Conservation (phyloP, 2,888 invertebrate genomes). For the Yponomeuta sedellus region DNA sequence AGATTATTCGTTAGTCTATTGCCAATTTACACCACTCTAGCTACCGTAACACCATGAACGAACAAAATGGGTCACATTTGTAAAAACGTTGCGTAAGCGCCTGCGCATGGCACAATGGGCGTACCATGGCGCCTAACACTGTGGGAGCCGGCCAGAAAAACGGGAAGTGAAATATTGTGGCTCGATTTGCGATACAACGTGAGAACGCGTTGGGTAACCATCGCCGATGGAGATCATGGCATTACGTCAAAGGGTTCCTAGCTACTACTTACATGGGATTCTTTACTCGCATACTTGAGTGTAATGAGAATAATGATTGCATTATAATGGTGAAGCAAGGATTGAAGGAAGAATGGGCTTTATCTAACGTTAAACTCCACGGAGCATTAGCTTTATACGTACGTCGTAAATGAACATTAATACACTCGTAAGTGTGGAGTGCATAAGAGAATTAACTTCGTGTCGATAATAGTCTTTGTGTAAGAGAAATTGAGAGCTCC, state of each 20-base stretch:
- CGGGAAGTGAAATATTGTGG: constrained; percentile 8
- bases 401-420: background rate
- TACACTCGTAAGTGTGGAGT: background rate
- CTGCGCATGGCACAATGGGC: background rate
- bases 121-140: background rate
- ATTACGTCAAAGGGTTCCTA: background rate
- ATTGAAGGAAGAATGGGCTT: background rate
- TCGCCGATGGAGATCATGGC: background rate
- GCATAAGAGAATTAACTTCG: too few relatives aligned
- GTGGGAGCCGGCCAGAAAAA: constrained; percentile 7
- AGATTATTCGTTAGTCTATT: background rate
- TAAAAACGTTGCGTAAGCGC: background rate
- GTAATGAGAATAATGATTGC: background rate
- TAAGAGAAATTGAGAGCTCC: too few relatives aligned
- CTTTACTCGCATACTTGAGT: background rate
- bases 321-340: background rate
- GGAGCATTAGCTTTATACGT: background rate
- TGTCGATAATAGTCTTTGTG: too few relatives aligned
- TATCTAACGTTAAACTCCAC: background rate
- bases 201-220: constrained; percentile 4
- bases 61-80: constrained; percentile 4
- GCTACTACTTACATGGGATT: background rate
- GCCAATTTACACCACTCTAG: background rate
- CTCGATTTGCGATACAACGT: background rate
- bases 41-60: background rate